phyloP scores from a whole-genome alignment of 2,797 vertebrate species.

The Acropternis orthonyx region DNA sequence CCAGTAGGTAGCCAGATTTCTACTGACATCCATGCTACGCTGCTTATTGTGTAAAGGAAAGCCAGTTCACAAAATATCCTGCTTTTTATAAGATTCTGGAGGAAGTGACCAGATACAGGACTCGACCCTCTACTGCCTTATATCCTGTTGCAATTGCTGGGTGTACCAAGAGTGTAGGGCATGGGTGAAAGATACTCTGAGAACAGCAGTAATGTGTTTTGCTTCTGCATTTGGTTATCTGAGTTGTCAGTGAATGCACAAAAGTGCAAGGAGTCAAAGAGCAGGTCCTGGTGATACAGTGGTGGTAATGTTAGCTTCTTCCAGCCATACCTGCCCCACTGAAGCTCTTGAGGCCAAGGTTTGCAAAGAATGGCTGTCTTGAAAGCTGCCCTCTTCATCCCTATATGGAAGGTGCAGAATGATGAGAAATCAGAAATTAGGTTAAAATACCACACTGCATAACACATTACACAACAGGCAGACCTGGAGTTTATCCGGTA shows the following conservation, averaged over 20 bases:
- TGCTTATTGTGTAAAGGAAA: background rate
- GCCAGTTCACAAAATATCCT: background rate
- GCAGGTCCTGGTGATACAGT: background rate
- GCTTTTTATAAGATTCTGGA: constrained; percentile 5
- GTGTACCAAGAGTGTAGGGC: background rate
- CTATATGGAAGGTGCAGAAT: background rate
- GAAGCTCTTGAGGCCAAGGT: background rate
- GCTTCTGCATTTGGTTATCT: background rate
- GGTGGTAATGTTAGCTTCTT: background rate
- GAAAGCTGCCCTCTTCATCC: background rate
- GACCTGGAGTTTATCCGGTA: constrained; percentile 67
- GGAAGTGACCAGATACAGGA: background rate
- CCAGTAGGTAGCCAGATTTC: background rate
- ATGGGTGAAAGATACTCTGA: background rate
- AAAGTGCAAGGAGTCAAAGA: background rate
- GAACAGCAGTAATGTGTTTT: accelerated
- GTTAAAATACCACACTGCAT: constrained; percentile 64
- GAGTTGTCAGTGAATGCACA: background rate
- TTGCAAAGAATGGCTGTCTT: background rate
- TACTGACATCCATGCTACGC: background rate
- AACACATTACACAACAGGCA: constrained; percentile 66
- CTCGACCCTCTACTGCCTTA: constrained; percentile 31
- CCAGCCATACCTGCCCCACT: background rate
- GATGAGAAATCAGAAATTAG: constrained; percentile 73
- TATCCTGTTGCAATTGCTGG: background rate